Base-by-base conservation (phyloP, 2,113 vertebrate genomes). In the Rhabdomys dilectus region DNA sequence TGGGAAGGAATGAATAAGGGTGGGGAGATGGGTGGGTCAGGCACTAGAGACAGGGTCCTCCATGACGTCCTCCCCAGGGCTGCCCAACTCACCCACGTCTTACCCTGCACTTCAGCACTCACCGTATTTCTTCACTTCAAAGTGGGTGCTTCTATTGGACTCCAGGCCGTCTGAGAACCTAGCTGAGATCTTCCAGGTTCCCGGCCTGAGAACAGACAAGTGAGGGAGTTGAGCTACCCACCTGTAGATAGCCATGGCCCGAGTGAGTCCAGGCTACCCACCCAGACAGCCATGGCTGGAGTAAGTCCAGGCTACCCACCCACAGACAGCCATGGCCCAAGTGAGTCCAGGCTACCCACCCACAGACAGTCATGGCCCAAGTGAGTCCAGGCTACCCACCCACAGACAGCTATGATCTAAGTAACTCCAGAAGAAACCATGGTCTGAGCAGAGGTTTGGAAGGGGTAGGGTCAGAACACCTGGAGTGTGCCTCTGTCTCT, bases 121-220 rank as follows among this genome's bases (percentile, higher is more conserved):
- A 99, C 99, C 99, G 7, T 99, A 99, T 93, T 98, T 98, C 94
- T 99, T 98, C 82, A 99, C 99, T 96, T 99, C 98, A 95, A 99
- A 99, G 66, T 99, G 98, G 45, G 97, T 95, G 36, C 98, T 97
- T 3, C 96, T 98, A 64, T 98, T 98, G 42, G 98, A 98, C 42
- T 94, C 95, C 66, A 97, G 93, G 24, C 98, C 95, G 0, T 36
- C 91, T 31, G 91, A 48, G 97, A 98, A 99, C 75, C 98, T 97
- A 22, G 99, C 99, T 70, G 97, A 98, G 56, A 99, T 99, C 87
- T 92, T 99, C 99, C 99, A 99, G 0, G 96, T 98, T 26, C 99
- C 99, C 1, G 98, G 97, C 93, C 98, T 99, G 39, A 90, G 48
- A 48, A 73, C 3, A 0, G 53, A 92, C 36, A 82, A 24, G 42